Conservation (phyloP, 2,888 invertebrate genomes). For the Allolobophora icterica region DNA sequence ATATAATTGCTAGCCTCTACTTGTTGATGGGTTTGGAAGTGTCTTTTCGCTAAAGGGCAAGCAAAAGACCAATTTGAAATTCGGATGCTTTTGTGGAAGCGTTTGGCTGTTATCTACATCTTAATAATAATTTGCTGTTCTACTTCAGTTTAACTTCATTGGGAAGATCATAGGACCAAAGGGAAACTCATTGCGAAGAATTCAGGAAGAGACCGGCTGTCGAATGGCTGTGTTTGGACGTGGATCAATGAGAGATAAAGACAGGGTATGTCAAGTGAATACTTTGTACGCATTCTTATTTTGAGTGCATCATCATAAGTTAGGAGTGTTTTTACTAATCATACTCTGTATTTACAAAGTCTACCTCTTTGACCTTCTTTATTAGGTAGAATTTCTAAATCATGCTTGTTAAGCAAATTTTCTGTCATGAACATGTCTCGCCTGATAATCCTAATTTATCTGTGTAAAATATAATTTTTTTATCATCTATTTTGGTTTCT, state of each 20-base stretch:
- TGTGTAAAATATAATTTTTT: not conserved
- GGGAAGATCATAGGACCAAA: conserved; percentile 91
- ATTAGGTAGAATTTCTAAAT: not conserved
- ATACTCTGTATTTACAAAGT: not conserved
- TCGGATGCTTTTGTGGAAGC: no score
- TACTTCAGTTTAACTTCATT: conserved; percentile 87
- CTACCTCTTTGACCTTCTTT: not conserved
- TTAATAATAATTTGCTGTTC: conserved; percentile 33
- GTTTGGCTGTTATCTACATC: not conserved
- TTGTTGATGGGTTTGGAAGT: no score
- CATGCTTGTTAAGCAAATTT: not conserved
- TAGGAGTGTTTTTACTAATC: not conserved
- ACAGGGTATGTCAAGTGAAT: conserved; percentile 73
- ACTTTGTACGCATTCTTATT: not conserved
- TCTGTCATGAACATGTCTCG: not conserved
- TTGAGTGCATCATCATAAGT: not conserved
- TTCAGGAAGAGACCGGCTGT: conserved; percentile 92
- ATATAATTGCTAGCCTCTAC: no score
- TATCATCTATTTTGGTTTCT: not conserved
- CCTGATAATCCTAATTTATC: not conserved
- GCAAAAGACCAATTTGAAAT: no score
- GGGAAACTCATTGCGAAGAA: conserved; percentile 87
- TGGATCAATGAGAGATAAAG: conserved; percentile 90
- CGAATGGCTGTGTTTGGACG: conserved; percentile 92
- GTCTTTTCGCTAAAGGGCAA: no score